Base-by-base conservation (phyloP, 2,113 vertebrate genomes). In the Coregonus clupeaformis region DNA sequence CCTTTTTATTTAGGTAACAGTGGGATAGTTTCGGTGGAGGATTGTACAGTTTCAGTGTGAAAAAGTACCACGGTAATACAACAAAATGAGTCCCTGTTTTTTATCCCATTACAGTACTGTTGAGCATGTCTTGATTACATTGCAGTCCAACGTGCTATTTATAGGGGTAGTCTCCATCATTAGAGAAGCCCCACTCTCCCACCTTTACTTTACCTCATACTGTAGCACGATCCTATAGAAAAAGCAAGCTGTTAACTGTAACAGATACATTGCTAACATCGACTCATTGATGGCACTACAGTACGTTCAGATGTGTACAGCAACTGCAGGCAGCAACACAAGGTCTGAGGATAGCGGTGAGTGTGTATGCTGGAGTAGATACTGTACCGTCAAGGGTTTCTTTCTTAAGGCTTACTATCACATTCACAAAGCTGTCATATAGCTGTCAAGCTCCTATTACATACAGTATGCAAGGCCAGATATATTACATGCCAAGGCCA, bases 31-130 rank as follows among this genome's bases (percentile, higher is more conserved):
- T 42, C 9, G 1, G 36, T 42, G 9, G 36, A 55, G 52, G 16
- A 68, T 27, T 52, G 49, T 13, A 68, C n/a, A 29, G 45, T 55
- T 55, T 75, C 18, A 42, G 29, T 68, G 36, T 29, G 16, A 68
- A 60, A 42, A 57, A 57, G 36, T 22, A 66, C 6, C 1, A 73
- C 81, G 62, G 77, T 78, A 82, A 83, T 87, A 76, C 83, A 72
- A 79, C 70, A 36, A 80, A 88, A 89, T 81, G 36, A 86, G 83
- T 66, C 78, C 78, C 75, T 69, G 64, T 70, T 78, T 85, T 80
- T 83, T 75, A 86, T 85, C 79, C 67, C 79, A 79, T 84, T 74
- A 85, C 72, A 73, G 74, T 82, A 78, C 59, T 20, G 57, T 6
- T 29, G 68, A 49, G 62, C 52, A 81, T 76, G 72, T 79, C 71